Percentiles rank a stretch among this genome's conserved stretches.
phyloP scores from a whole-genome alignment of 1,140 invertebrate genomes.

The Venturia canescens region DNA sequence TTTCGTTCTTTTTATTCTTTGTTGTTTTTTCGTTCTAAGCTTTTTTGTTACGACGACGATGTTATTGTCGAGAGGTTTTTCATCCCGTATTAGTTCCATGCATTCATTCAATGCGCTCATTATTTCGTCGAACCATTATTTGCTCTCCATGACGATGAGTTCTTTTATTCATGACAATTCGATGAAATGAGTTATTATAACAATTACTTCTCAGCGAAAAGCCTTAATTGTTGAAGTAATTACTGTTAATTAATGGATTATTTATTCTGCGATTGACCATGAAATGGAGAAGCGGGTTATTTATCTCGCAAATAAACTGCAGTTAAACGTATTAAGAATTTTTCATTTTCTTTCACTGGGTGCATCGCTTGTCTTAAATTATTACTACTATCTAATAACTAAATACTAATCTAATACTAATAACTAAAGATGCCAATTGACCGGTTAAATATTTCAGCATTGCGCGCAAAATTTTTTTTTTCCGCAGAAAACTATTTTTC shows the following conservation, averaged over 20 bases:
- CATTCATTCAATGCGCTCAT: not conserved
- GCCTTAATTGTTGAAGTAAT: slow-evolving; percentile 2
- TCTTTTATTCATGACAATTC: not conserved
- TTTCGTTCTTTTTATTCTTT: not conserved
- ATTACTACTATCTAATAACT: too few species aligned
- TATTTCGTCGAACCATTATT: not conserved
- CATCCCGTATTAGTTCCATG: slow-evolving; percentile 7
- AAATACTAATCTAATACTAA: not conserved
- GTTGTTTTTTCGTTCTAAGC: not conserved
- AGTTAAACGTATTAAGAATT: not conserved
- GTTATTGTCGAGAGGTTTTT: not conserved
- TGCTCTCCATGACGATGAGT: not conserved
- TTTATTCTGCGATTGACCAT: not conserved
- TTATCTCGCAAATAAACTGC: not conserved
- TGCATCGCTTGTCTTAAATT: not conserved
- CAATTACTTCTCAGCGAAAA: not conserved
- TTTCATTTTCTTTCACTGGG: not conserved
- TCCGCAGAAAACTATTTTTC: not conserved
- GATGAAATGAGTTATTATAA: not conserved
- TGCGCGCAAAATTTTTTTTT: not conserved
- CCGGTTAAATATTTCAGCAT: not conserved
- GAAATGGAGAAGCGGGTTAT: too few species aligned
- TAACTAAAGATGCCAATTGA: not conserved
- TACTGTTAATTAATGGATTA: not conserved
- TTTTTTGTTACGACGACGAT: not conserved